Evolutionary conservation across 2,113 vertebrate genomes (phyloP).

Genomic region (Peucedramus taeniatus): DNA sequence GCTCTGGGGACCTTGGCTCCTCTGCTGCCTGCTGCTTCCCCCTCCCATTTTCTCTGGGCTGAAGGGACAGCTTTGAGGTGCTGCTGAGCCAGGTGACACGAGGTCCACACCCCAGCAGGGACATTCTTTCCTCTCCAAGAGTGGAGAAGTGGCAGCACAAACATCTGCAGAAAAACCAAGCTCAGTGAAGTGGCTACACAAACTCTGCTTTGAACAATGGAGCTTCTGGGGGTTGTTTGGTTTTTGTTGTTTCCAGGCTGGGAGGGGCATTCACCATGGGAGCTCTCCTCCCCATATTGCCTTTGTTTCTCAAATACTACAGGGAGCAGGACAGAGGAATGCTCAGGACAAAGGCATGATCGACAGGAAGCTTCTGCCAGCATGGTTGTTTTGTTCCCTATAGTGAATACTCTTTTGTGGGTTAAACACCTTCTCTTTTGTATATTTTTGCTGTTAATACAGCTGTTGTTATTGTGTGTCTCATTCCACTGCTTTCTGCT

Average conservation of each 20-base stretch:
- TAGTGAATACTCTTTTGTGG: background rate
- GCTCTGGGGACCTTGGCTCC: background rate
- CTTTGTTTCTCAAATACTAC: background rate
- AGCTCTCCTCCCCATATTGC: background rate
- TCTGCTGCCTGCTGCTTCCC: background rate
- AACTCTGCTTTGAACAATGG: background rate
- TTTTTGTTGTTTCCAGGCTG: background rate
- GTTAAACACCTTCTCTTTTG: background rate
- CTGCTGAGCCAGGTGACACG: background rate
- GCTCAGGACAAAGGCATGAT: background rate
- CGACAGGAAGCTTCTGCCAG: background rate
- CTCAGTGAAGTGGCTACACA: background rate
- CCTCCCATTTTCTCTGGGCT: background rate
- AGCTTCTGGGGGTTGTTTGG: background rate
- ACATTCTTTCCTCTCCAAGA: background rate
- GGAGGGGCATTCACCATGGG: no score
- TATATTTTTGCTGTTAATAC: background rate
- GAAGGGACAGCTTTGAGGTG: background rate
- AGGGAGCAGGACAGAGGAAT: background rate
- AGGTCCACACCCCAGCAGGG: background rate
- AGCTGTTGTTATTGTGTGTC: background rate
- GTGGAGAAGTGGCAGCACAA: background rate
- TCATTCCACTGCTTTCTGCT: background rate
- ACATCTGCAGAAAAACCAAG: background rate
- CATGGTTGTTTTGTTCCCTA: background rate